Base-by-base conservation (phyloP, 1,140 invertebrate species). In the Ruditapes philippinarum region DNA sequence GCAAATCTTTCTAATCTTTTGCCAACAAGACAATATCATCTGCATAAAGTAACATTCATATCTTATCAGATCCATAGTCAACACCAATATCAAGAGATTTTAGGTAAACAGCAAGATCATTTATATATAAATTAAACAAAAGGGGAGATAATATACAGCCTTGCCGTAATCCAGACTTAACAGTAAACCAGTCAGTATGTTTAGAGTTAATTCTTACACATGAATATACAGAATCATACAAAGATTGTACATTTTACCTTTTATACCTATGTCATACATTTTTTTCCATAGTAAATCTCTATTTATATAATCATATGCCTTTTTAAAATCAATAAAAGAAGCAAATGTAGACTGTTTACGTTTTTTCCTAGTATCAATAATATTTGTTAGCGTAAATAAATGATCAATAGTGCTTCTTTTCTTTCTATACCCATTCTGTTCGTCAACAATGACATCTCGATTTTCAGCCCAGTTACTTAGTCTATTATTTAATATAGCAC, bases 281-380 rank as follows among this genome's bases (percentile, higher is more conserved):
- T 31, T 42, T 45, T 83, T 36, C 81, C 81, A 83, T 12, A 83
- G 42, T 68, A 25, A 49, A 68, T 22, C 11, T 5, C 81, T 9
- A 62, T 70, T 70, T 28, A 68, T 83, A 68, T 68, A 83, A 83
- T 68, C 62, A 42, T 68, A 68, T 22, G 81, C 57, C 28, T 83
- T 83, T 14, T 22, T 38, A 45, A 83, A 83, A 83, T 83, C 57
- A 9, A 68, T 83, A 70, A 65, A 84, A n/a, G 81, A 57, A 57
- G 17, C 17, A 25, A 70, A 84, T 9, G 62, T 84, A 28, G 51
- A 31, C 25, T 70, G 9, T 40, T 40, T 84, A 5, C 11, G 25
- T 70, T 68, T 84, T 49, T 84, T 84, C 40, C 81, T 84, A 14
- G 81, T 68, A 45, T 84, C 81, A 45, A 84, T 70, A 19, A 84